Base-by-base conservation (phyloP, 2,888 invertebrate genomes). In the Synanthedon tipuliformis region DNA sequence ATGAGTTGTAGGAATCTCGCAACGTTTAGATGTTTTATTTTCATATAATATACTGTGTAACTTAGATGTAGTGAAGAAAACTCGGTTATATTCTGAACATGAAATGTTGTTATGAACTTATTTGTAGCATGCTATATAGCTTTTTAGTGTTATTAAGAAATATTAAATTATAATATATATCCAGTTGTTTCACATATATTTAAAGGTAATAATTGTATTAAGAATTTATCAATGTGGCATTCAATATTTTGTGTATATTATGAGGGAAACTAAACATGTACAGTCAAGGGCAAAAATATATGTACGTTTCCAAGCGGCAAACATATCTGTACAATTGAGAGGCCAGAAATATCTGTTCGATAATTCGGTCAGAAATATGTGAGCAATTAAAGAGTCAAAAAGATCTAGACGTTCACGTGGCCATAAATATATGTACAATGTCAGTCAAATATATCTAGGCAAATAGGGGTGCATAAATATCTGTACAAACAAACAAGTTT, bases 181-280 rank as follows among this genome's bases (percentile, higher is more conserved):
- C 23, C 45, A 45, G 18, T 76, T 69, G 73, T 71, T 73, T 71
- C 62, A 56, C 68, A 70, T 63, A 61, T 64, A 34, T 34, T 34
- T 34, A 62, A 61, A 71, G 66, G 63, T 69, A 73, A 69, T 73
- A 71, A 76, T 70, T 70, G 69, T 75, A 73, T 76, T 77, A 73
- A 69, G 68, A 23, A 53, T 55, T 50, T 50, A 16, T 54, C 40
- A 71, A 73, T 68, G 66, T 70, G 71, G 69, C 79, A 75, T 66
- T 69, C 66, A 68, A 63, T 59, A 61, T 69, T 73, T 71, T 82
- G 76, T 81, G 78, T 82, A 80, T 81, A 82, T 76, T 80, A 75
- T 78, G 78, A 71, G 74, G 71, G 61, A 57, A 68, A 58, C 66
- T 65, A 67, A 69, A 62, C 68, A 68, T 72, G 71, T n/a, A n/a